Percentiles rank a stretch among this genome's conserved stretches.
These are phyloP conservation scores for Clunio marinus DNA, from an alignment of 2,888 invertebrate species.

Conservation along the genomic window DNA sequence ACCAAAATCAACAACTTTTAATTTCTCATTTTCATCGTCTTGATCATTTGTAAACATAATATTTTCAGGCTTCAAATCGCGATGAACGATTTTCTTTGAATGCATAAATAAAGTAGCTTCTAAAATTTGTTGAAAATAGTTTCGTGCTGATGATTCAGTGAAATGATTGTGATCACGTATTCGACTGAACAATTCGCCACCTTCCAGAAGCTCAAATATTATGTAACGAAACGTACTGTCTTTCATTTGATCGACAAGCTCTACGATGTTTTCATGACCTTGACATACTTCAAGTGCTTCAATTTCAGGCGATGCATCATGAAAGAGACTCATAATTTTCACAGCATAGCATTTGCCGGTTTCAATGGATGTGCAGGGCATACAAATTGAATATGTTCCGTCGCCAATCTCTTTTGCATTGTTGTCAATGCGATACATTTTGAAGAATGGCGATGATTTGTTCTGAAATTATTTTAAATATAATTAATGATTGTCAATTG, in stretches of 20 bases:
- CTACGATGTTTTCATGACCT: conserved; percentile 83
- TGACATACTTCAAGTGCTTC: conserved; percentile 76
- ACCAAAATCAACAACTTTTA: conserved; percentile 84
- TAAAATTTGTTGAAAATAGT: conserved; percentile 75
- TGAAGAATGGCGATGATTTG: conserved; percentile 81
- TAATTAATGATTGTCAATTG: no score
- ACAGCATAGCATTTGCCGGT: conserved; percentile 78
- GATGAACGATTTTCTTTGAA: conserved; percentile 75
- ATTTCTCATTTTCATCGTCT: not conserved
- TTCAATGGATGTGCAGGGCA: conserved; percentile 69
- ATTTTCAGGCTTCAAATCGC: conserved; percentile 80
- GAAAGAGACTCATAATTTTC: conserved; percentile 57
- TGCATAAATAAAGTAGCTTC: conserved; percentile 84
- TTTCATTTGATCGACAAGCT: conserved; percentile 74
- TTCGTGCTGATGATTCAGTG: conserved; percentile 73
- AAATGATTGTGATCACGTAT: conserved; percentile 64
- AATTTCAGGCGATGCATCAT: conserved; percentile 58
- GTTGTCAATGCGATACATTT: not conserved
- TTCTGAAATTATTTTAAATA: no score
- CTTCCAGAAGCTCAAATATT: conserved; percentile 77
- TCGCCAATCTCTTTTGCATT: conserved; percentile 65
- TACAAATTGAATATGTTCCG: conserved; percentile 84
- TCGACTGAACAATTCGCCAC: conserved; percentile 73
- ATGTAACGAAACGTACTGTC: conserved; percentile 87
- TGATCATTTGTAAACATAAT: not conserved